Conservation (phyloP, 2,797 vertebrate genomes). For the Phaenicophaeus curvirostris region DNA sequence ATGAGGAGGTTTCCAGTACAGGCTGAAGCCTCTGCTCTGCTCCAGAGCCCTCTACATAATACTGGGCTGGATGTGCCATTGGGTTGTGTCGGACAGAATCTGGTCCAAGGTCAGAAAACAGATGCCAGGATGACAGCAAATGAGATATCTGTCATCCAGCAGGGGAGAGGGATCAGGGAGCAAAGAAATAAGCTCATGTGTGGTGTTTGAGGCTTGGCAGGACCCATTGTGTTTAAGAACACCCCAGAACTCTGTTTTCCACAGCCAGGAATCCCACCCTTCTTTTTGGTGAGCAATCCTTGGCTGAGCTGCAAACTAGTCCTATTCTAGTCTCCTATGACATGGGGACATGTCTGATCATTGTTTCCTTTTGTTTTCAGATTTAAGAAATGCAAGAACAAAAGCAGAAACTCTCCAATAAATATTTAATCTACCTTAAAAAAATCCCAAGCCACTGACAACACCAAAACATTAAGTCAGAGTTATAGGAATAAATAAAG, state of each 20-base stretch:
- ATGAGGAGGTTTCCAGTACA: background rate
- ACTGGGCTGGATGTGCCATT: background rate
- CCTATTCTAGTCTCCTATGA: background rate
- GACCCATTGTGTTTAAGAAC: background rate
- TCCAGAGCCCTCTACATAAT: background rate
- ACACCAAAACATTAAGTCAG: background rate
- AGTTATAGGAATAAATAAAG: background rate
- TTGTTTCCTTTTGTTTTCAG: background rate
- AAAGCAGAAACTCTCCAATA: background rate
- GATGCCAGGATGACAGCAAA: background rate
- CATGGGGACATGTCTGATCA: rapidly evolving
- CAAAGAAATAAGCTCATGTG: background rate
- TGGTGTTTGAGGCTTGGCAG: background rate
- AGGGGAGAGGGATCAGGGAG: background rate
- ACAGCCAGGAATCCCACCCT: background rate
- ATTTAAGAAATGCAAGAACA: background rate
- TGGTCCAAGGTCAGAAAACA: background rate
- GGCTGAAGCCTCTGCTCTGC: background rate
- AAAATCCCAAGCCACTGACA: background rate
- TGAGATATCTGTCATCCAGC: background rate
- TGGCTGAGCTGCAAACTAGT: background rate
- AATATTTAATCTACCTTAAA: background rate
- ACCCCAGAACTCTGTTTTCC: background rate
- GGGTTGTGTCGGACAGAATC: background rate
- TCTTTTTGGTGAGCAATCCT: background rate